Evolutionary conservation across 2,113 vertebrate genomes (phyloP).

Genomic region (Ptilorrhoa leucosticta): DNA sequence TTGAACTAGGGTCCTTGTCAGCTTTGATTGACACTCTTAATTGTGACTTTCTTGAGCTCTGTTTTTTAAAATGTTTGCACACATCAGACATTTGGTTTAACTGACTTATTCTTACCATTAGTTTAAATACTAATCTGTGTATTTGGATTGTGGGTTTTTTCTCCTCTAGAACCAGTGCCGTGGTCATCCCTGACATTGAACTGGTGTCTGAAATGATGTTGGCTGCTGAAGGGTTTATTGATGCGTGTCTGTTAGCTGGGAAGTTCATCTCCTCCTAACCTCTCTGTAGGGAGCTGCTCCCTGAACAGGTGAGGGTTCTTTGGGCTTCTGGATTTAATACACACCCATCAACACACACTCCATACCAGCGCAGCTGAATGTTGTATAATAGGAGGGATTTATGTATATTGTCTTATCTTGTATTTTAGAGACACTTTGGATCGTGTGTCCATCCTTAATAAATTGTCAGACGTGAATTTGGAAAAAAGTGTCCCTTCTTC

Average conservation of each 20-base stretch:
- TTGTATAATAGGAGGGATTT: no score
- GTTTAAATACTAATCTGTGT: neutral
- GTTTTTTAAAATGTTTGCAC: conserved; percentile 38
- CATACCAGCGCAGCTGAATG: neutral
- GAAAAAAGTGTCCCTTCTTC: neutral
- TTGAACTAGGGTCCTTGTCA: conserved; percentile 29
- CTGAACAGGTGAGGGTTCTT: conserved; percentile 76
- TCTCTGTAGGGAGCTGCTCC: conserved; percentile 82
- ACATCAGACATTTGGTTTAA: conserved; percentile 20
- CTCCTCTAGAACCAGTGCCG: conserved; percentile 75
- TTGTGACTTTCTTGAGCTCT: conserved; percentile 28
- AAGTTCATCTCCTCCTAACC: conserved; percentile 80
- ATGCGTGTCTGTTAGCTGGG: conserved; percentile 68
- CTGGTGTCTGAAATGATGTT: conserved; percentile 87
- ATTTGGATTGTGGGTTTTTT: neutral
- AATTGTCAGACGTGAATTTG: neutral
- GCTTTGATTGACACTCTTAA: conserved; percentile 52
- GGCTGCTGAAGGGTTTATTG: conserved; percentile 81
- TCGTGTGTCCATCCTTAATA: neutral
- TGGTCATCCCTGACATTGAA: conserved; percentile 82
- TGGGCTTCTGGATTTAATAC: neutral
- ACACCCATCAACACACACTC: neutral
- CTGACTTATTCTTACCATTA: neutral
- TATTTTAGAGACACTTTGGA: neutral
- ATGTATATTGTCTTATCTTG: neutral